phyloP scores from a whole-genome alignment of 2,797 vertebrate genomes.

The Rhynchonycteris naso region DNA sequence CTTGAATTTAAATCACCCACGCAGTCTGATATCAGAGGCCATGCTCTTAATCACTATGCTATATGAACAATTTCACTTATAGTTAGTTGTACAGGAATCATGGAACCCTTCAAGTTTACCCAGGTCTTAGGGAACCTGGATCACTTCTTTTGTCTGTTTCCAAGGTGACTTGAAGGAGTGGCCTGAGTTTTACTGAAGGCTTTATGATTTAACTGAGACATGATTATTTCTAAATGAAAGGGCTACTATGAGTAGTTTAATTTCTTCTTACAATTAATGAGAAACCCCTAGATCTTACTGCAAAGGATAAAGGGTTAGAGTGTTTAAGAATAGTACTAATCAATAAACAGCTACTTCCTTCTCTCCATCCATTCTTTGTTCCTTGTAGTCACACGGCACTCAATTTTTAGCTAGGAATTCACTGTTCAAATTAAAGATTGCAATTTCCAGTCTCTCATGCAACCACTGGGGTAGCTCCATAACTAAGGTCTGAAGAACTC shows the following conservation, averaged over 20 bases:
- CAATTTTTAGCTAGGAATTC: not conserved
- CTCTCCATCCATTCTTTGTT: not conserved
- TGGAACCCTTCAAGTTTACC: not conserved
- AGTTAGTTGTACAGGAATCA: not conserved
- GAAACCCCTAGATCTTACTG: not conserved
- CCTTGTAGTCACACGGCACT: not conserved
- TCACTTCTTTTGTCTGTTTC: not conserved
- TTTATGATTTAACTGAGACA: conserved; percentile 29
- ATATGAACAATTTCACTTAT: not conserved
- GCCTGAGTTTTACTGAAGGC: not conserved
- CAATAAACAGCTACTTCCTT: not conserved
- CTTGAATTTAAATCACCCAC: not conserved
- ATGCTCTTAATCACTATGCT: not conserved
- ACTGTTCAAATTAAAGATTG: not conserved
- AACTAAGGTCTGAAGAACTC: not conserved
- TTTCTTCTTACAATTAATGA: not conserved
- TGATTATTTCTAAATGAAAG: conserved; percentile 33
- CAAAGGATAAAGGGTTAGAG: not conserved
- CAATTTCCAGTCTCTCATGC: not conserved
- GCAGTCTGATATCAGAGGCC: not conserved
- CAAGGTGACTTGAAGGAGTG: not conserved
- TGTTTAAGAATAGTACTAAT: conserved; percentile 7
- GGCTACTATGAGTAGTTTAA: not conserved
- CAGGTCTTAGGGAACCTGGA: not conserved
- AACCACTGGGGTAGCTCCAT: not conserved